Base-by-base conservation (phyloP, 2,888 invertebrate genomes). In the Leptopilina syphax region DNA sequence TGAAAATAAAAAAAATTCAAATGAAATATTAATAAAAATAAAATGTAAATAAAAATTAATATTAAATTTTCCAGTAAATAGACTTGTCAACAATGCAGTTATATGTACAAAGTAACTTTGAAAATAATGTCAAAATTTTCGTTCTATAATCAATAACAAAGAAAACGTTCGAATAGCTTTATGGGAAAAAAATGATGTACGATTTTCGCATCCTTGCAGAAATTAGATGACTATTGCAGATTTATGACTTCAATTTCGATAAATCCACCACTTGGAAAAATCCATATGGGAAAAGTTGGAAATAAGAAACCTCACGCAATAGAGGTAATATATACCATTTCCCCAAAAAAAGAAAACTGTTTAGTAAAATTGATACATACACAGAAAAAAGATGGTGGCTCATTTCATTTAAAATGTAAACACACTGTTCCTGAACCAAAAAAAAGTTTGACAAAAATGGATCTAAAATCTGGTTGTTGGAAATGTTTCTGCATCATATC, bases 161-260 rank as follows among this genome's bases (percentile, higher is more conserved):
- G 24, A 68, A 68, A 68, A 18, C 24, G 13, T 68, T 47, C 24
- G 18, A 18, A 18, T 3, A 50, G 5, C 24, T 68, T 68, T 50
- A 68, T 68, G 68, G 68, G 68, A 12, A 50, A 60, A 60, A 68
- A 7, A 68, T 68, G 68, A 68, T 68, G 27, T 68, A 68, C 50
- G 50, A 68, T 68, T 68, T 68, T 68, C 27, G 50, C 50, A 68
- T 68, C 50, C 50, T 68, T 68, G 27, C 50, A 68, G 50, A 44
- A 68, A 68, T 68, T 68, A 27, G 68, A 47, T 50, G 68, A 24
- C 50, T 68, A 5, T 68, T 68, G 13, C 24, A 68, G 68, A 68
- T 68, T 68, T 68, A 68, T 50, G 50, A 18, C 50, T 68, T 5
- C 68, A 24, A 68, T 68, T 68, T 68, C 68, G 47, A 68, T 50